Percentiles rank a stretch among this genome's conserved stretches.
Conservation (phyloP, 2,797 vertebrate genomes). For the Diplodus sargus region DNA sequence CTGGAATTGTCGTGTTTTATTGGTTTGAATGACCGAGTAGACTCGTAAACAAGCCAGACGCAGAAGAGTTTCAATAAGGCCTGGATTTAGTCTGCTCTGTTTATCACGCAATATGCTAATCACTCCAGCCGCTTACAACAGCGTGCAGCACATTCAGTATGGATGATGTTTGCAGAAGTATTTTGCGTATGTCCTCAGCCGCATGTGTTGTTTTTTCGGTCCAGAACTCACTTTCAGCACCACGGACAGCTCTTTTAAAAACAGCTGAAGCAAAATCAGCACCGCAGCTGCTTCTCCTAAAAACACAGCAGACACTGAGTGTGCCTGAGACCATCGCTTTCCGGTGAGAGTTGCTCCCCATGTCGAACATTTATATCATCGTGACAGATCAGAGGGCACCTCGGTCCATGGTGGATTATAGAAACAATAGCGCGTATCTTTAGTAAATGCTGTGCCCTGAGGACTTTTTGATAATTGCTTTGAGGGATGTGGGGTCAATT, state of each 20-base stretch:
- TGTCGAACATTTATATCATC: conserved; percentile 5
- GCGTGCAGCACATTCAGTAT: neutral
- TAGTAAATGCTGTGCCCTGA: neutral
- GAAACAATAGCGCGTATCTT: neutral
- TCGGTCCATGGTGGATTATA: neutral
- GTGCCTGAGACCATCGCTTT: neutral
- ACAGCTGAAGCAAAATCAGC: conserved; percentile 20
- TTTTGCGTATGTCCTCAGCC: neutral
- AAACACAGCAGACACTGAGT: conserved; percentile 11
- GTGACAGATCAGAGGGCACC: neutral
- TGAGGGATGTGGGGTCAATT: neutral
- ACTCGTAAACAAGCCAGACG: neutral
- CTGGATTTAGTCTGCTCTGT: neutral
- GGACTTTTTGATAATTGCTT: neutral
- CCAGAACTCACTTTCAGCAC: conserved; percentile 76
- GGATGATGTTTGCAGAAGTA: neutral
- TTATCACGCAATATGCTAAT: neutral
- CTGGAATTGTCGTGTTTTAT: neutral
- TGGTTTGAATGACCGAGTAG: neutral
- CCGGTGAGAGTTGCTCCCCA: neutral
- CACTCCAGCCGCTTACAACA: neutral
- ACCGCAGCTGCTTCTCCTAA: neutral
- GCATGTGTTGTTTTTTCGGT: neutral
- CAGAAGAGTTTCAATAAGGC: neutral
- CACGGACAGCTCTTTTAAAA: conserved; percentile 77